Percentiles rank a stretch among this genome's conserved stretches.
phyloP scores from a whole-genome alignment of 2,113 vertebrate genomes.

The Vulpes ferrilata region DNA sequence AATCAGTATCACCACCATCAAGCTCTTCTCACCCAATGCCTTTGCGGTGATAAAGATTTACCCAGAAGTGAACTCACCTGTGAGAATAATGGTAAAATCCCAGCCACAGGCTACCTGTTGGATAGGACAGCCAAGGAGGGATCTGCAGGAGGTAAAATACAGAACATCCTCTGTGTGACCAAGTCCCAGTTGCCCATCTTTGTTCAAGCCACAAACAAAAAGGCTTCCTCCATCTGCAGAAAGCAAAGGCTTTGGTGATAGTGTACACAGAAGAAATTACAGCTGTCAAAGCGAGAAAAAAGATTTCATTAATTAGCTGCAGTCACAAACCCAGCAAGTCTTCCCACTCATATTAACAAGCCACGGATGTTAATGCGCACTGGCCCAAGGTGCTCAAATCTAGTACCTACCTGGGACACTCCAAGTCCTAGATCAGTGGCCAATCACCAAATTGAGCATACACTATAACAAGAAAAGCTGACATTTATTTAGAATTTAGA shows the following conservation, averaged over 20 bases:
- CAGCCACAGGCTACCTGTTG: slow-evolving; percentile 94
- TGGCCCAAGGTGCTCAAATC: not conserved
- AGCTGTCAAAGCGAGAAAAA: not conserved
- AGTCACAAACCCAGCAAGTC: not conserved
- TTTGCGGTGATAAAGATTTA: not conserved
- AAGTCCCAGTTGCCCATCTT: slow-evolving; percentile 94
- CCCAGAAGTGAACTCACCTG: slow-evolving; percentile 86
- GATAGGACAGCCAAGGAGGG: slow-evolving; percentile 84
- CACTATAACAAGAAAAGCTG: slow-evolving; percentile 2
- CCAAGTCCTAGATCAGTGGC: not conserved
- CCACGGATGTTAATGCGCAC: not conserved
- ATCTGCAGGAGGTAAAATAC: slow-evolving; percentile 88
- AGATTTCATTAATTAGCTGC: not conserved
- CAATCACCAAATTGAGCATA: not conserved
- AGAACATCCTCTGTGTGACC: slow-evolving; percentile 89
- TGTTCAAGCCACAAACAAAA: slow-evolving; percentile 94
- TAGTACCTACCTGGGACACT: slow-evolving; percentile 21
- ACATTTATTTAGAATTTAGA: not conserved
- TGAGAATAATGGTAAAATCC: slow-evolving; percentile 95
- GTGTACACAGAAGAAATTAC: not conserved
- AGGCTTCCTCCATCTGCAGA: slow-evolving; percentile 90
- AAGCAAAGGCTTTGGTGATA: slow-evolving; percentile 53
- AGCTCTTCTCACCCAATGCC: not conserved
- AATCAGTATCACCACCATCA: not conserved
- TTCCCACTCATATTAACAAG: not conserved